Conservation (phyloP, 2,797 vertebrate species). For the Brachyrhaphis roseni region DNA sequence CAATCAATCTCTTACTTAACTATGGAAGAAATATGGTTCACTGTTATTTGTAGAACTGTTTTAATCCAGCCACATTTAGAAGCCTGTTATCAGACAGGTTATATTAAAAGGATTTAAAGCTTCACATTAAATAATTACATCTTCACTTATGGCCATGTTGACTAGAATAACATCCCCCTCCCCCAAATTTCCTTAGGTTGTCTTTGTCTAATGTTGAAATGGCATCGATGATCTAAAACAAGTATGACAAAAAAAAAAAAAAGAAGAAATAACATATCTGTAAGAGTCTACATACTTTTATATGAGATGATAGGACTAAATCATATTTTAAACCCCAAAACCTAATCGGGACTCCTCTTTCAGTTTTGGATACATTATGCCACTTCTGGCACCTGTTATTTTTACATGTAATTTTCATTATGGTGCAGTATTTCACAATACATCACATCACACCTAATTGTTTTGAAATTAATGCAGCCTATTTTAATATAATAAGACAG, state of each 20-base stretch:
- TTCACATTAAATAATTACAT: neutral
- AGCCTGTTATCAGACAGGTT: neutral
- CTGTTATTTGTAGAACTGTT: neutral
- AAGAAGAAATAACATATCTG: neutral
- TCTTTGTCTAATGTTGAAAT: neutral
- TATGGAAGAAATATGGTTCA: neutral
- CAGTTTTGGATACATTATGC: neutral
- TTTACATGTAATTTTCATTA: neutral
- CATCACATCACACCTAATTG: neutral
- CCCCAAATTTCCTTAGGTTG: neutral
- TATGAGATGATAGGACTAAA: neutral
- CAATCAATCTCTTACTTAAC: neutral
- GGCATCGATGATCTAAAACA: neutral
- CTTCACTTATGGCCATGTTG: neutral
- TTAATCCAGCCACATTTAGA: neutral
- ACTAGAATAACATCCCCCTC: neutral
- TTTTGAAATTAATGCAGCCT: neutral
- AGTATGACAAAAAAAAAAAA: neutral
- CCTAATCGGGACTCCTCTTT: neutral
- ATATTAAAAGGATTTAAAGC: neutral
- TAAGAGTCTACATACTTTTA: neutral
- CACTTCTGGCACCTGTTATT: neutral
- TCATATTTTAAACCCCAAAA: neutral
- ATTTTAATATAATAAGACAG: conserved; percentile 5
- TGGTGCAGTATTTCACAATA: neutral